These are phyloP conservation scores for Rhea pennata DNA, from an alignment of 2,113 vertebrate species.

Conservation along the genomic window DNA sequence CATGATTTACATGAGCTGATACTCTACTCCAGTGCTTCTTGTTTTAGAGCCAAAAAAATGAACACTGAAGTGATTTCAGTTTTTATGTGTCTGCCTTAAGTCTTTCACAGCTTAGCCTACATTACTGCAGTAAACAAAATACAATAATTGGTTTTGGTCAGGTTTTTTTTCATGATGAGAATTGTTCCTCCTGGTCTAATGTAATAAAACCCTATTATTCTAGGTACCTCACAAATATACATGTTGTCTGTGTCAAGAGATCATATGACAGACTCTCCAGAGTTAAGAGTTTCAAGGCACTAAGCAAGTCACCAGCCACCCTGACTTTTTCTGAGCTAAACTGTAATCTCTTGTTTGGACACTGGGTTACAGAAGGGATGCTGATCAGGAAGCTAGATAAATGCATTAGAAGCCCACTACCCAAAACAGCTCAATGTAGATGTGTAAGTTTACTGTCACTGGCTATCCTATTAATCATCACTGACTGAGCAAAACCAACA, in stretches of 20 bases:
- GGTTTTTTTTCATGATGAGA: not conserved
- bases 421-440: not conserved
- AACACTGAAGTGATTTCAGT: not conserved
- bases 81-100: not conserved
- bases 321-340: not conserved
- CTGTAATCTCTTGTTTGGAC: not conserved
- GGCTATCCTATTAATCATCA: not conserved
- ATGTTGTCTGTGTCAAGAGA: not conserved
- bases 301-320: not conserved
- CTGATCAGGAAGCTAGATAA: not conserved
- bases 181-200: not conserved
- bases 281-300: not conserved
- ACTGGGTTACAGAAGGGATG: not conserved
- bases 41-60: not conserved
- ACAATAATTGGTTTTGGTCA: not conserved
- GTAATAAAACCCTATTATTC: not conserved
- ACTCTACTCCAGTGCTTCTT: not conserved
- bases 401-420: not conserved
- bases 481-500: not conserved
- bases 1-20: not conserved
- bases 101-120: not conserved
- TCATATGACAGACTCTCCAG: not conserved
- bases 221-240: not conserved
- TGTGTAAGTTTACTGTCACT: not conserved
- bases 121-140: not conserved